A percentile compares a stretch with the other conserved stretches of the same genome.
Evolutionary conservation across 1,140 invertebrate species (phyloP).

Genomic region (Reticulitermes speratus): DNA sequence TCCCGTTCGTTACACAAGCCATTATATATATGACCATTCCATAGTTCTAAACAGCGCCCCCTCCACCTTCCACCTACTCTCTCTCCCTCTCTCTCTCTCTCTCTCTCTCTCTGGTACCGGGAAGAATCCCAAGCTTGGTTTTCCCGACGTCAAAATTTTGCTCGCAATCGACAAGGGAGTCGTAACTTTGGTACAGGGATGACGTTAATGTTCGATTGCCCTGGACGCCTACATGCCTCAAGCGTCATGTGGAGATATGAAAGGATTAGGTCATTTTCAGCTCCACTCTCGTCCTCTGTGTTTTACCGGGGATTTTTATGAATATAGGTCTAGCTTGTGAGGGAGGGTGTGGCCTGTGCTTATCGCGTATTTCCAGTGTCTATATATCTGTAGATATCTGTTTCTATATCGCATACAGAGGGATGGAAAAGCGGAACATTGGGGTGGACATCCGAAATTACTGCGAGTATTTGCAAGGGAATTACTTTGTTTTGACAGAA

Average conservation of each 20-base stretch:
- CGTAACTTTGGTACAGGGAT: constrained; percentile 23
- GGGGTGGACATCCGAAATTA: background rate
- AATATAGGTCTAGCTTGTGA: constrained; percentile 17
- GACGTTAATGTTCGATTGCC: constrained; percentile 28
- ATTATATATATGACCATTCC: background rate
- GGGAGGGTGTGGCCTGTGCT: background rate
- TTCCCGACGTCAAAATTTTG: constrained; percentile 23
- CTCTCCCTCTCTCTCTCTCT: too few species aligned
- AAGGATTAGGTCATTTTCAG: constrained; percentile 29
- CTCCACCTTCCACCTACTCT: background rate
- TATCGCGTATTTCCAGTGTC: constrained; percentile 3
- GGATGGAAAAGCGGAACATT: background rate
- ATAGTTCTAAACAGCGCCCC: background rate
- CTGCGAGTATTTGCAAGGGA: constrained; percentile 4
- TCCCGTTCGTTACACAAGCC: background rate
- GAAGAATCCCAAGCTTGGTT: background rate
- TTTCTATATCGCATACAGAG: background rate
- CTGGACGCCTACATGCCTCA: constrained; percentile 26
- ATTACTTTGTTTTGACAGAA: constrained; percentile 11
- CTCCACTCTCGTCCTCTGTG: constrained; percentile 1
- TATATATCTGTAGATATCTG: constrained; percentile 2
- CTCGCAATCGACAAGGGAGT: constrained; percentile 25
- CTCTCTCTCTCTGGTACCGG: background rate
- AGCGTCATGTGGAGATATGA: constrained; percentile 28
- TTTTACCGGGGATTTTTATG: constrained; percentile 24